Evolutionary conservation across 2,888 invertebrate genomes (phyloP).

Genomic region (Acanthopleura granulata): DNA sequence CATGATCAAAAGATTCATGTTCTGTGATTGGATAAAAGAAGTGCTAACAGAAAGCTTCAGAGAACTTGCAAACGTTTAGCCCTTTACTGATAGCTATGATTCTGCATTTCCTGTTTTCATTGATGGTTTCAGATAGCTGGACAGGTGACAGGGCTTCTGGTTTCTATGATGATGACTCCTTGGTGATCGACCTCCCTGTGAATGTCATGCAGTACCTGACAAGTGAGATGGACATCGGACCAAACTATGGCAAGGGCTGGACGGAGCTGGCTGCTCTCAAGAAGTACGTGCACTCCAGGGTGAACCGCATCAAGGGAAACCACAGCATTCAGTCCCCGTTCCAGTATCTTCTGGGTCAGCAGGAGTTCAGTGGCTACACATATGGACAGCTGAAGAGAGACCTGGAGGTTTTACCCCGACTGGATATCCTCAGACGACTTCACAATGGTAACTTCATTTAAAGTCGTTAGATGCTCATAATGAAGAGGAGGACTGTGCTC

Average conservation of each 20-base stretch:
- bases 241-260: conserved; percentile 1
- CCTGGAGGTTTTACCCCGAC: conserved; percentile 20
- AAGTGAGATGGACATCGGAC: background rate
- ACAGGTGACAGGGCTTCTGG: too few relatives aligned
- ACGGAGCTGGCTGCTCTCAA: background rate
- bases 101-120: too few relatives aligned
- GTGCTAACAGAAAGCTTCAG: too few relatives aligned
- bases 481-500: too few relatives aligned
- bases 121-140: too few relatives aligned
- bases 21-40: too few relatives aligned
- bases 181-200: background rate
- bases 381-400: conserved; percentile 23
- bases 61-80: too few relatives aligned
- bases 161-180: background rate
- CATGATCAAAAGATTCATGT: too few relatives aligned
- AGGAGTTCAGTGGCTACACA: conserved; percentile 23
- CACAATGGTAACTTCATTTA: background rate
- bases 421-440: conserved; percentile 26
- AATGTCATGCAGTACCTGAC: background rate
- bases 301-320: background rate
- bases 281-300: background rate
- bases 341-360: conserved; percentile 20
- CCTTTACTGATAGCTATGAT: too few relatives aligned
- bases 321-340: conserved; percentile 17
- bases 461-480: too few relatives aligned